Conservation (phyloP, 2,113 vertebrate species). For the Oncorhynchus clarkii region DNA sequence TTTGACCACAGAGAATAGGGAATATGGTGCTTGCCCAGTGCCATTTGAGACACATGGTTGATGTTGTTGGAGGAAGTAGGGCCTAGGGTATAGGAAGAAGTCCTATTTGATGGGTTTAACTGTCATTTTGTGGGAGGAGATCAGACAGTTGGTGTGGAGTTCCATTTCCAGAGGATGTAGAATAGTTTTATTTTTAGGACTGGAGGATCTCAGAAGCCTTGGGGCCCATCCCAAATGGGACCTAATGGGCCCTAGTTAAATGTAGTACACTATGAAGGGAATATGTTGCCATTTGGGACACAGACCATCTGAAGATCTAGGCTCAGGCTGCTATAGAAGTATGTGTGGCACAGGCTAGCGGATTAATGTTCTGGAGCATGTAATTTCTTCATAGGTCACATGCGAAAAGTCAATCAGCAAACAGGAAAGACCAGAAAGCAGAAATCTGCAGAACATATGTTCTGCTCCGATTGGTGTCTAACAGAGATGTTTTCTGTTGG, state of each 20-base stretch:
- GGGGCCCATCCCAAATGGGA: too few relatives aligned
- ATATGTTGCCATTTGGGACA: slow-evolving; percentile 18
- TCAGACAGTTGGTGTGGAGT: slow-evolving; percentile 19
- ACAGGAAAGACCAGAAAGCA: slow-evolving; percentile 9
- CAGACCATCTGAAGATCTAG: background rate
- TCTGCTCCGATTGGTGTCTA: slow-evolving; percentile 12
- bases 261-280: background rate
- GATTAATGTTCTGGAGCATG: slow-evolving; percentile 23
- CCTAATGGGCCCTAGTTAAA: too few relatives aligned
- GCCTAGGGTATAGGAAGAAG: slow-evolving; percentile 26
- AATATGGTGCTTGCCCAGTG: too few relatives aligned
- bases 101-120: slow-evolving; percentile 57
- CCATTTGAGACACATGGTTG: slow-evolving; percentile 31
- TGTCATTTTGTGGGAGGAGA: slow-evolving; percentile 31
- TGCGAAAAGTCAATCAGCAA: slow-evolving; percentile 5
- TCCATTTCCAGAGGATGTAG: slow-evolving; percentile 24
- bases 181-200: slow-evolving; percentile 18
- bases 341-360: slow-evolving; percentile 21
- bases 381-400: slow-evolving; percentile 19
- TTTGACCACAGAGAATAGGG: too few relatives aligned
- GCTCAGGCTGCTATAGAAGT: slow-evolving; percentile 13
- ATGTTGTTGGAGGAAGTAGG: slow-evolving; percentile 56
- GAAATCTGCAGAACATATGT: slow-evolving; percentile 17
- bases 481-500: slow-evolving; percentile 15
- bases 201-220: slow-evolving; percentile 2